phyloP scores from a whole-genome alignment of 2,113 vertebrate species.

The Cairina moschata region DNA sequence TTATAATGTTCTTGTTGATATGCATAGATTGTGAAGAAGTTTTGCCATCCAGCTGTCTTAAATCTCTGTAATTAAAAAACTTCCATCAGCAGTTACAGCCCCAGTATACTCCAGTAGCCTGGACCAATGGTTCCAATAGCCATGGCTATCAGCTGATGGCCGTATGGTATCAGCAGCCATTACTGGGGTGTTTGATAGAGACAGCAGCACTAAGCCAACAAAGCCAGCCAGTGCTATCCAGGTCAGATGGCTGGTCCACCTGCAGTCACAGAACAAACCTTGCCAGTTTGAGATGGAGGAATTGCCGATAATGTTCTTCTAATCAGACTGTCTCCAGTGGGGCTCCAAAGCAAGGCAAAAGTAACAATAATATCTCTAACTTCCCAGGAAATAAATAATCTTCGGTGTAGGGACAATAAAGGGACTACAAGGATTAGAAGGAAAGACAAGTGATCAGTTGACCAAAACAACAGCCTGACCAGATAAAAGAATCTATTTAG shows the following conservation, averaged over 20 bases:
- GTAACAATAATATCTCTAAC: background rate
- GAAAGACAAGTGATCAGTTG: background rate
- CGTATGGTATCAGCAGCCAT: background rate
- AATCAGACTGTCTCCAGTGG: background rate
- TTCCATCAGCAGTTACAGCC: background rate
- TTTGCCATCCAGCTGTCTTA: background rate
- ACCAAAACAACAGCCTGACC: background rate
- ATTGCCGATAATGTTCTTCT: background rate
- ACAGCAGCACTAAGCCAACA: background rate
- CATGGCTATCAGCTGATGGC: background rate
- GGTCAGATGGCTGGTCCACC: background rate
- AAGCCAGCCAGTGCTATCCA: background rate
- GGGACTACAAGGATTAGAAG: background rate
- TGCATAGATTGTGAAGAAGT: background rate
- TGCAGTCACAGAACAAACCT: background rate
- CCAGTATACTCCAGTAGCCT: background rate
- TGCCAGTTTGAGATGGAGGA: background rate
- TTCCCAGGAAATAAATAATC: background rate
- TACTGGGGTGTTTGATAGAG: background rate
- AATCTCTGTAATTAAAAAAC: background rate
- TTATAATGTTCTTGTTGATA: background rate
- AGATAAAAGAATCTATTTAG: background rate
- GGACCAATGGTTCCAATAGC: background rate
- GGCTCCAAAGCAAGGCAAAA: background rate
- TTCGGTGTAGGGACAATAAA: fast-evolving